Base-by-base conservation (phyloP, 2,797 vertebrate genomes). In the Sus cebifrons region DNA sequence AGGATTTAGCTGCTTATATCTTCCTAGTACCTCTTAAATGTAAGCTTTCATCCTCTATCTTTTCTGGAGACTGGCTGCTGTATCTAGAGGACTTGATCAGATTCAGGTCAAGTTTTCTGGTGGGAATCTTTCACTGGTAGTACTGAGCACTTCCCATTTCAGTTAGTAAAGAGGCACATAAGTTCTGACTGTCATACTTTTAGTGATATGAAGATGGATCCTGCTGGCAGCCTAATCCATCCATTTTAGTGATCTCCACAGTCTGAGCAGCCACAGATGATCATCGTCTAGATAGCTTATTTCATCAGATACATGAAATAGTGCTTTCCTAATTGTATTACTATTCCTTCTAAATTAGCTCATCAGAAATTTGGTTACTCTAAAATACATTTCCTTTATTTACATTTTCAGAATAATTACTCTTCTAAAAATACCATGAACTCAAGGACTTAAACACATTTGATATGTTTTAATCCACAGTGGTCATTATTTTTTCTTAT, bases 401-500 rank as follows among this genome's bases (percentile, higher is more conserved):
- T 95, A 68, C 0, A 16, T 78, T 81, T 95, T 89, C 27, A 73
- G 58, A 71, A 86, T 1, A 77, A 82, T 0, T 71, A 78, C 17
- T 27, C 89, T 86, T 93, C 74, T 70, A 25, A 75, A 95, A 44
- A 20, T 73, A 93, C 36, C 60, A 74, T 87, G 32, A 88, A 85
- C 40, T 77, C 17, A 70, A 13, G 21, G 21, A 89, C 15, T 94
- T 86, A 89, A 89, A 89, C 3, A 52, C 44, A 49, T 10, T 56
- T 88, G 14, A 86, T 40, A 86, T 40, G 4, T 75, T 92, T 89
- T 36, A 91, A 71, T 79, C 27, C 23, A 79, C 1, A 86, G 36
- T 5, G 71, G 3, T 87, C 12, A 68, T 49, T 81, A 82, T 18
- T 92, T 32, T 74, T 92, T 95, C 82, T 60, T 71, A 73, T 40